Evolutionary conservation across 2,888 invertebrate species (phyloP), one percentile per base, ranked within the genome.

Genomic region (Helobdella robusta): DNA sequence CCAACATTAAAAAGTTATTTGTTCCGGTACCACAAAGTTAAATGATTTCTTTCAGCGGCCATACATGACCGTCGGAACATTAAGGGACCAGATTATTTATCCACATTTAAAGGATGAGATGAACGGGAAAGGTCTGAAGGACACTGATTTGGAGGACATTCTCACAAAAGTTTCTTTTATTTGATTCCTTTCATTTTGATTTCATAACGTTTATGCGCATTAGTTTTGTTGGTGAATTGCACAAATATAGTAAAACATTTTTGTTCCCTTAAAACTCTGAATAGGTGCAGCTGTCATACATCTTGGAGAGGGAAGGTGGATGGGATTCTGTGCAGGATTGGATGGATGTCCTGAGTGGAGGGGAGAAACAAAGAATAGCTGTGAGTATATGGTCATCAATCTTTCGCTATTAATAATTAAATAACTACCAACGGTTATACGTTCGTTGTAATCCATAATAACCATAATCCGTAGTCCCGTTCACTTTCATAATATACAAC

Each of bases 321-420:
- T 87, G 92, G 84, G 89, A 94, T 80, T 86, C 91, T 0, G 87
- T 91, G 18, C 91, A 92, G 74, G 97, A 98, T 82, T 98, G 97
- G 97, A 89, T 95, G 85, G 98, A 98, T 79, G 92, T 97, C 0
- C 82, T 98, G 4, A 92, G 91, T 40, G 98, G 98, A 0, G 98
- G 97, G 18, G 97, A 98, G 82, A 98, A 98, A 76, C 98, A 98
- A 81, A 83, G 97, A 75, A 87, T 98, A 73, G 97, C 97, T 60
- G 88, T 89, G 76, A 82, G 83, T 76, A 15, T 40, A 5, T 34
- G n/a, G n/a, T n/a, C n/a, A n/a, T n/a, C n/a, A n/a, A n/a, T n/a
- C n/a, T n/a, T n/a, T n/a, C n/a, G n/a, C n/a, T n/a, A n/a, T n/a
- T n/a, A n/a, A n/a, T n/a, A n/a, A n/a, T n/a, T n/a, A n/a, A n/a